Base-by-base conservation (phyloP, 2,113 vertebrate genomes). In the Cygnus atratus region DNA sequence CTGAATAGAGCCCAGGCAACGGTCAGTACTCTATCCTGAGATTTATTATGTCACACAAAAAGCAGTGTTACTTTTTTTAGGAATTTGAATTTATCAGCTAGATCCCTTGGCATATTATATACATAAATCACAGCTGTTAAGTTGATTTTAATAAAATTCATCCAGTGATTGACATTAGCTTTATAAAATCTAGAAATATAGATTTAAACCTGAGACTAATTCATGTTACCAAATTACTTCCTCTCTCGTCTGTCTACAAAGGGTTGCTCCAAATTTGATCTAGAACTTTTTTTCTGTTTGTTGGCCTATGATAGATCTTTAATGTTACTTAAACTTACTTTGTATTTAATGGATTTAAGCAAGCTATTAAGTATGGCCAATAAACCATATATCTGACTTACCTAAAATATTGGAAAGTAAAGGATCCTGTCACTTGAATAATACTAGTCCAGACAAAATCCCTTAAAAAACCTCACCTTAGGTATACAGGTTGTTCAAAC, bases 291-390 rank as follows among this genome's bases (percentile, higher is more conserved):
- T 88, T 95, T 74, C 28, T 78, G 18, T 86, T 89, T 93, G 66
- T 95, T 94, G 70, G 24, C 22, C 80, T 84, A 58, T 75, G 75
- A 81, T 50, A 93, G 21, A 90, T 78, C 18, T n/a, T n/a, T 93
- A 94, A 84, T 74, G 68, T 88, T 87, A 93, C 84, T 96, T 96
- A 91, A 94, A 61, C 35, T 95, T 39, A 46, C 66, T 95, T 44
- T 80, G 19, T 76, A 43, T 84, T 90, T 95, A 84, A 55, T 43
- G 21, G 58, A 84, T 81, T 57, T 92, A 41, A 96, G 57, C 55
- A 83, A 73, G 48, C 22, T 83, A 59, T 62, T 94, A 93, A 91
- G 50, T 83, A 63, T 65, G 79, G 86, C 83, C 93, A 94, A 75
- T 91, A 96, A 92, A 59, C 70, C 18, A 22, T 37, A 82, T 35